A percentile compares a stretch with the other conserved stretches of the same genome.
These are phyloP conservation scores for Geothlypis trichas DNA, from an alignment of 2,113 vertebrate genomes.

Conservation along the genomic window DNA sequence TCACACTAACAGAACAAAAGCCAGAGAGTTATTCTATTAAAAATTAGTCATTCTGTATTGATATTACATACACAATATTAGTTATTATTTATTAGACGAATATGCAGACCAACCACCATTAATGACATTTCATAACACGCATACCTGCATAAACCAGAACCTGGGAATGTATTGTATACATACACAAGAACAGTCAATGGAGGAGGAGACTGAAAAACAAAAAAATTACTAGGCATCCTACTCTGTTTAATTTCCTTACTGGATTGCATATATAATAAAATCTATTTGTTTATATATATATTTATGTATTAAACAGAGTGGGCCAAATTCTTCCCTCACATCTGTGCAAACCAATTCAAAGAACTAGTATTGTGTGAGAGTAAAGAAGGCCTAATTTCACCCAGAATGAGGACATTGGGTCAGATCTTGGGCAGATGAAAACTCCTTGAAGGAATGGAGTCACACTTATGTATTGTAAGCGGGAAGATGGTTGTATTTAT, in stretches of 20 bases:
- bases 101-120: conserved; percentile 54
- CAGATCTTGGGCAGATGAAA: background rate
- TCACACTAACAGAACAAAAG: conserved; percentile 72
- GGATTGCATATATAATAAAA: conserved; percentile 59
- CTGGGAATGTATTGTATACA: conserved; percentile 31
- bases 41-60: conserved; percentile 61
- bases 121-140: conserved; percentile 33
- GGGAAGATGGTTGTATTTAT: background rate
- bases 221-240: background rate
- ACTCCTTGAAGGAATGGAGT: background rate
- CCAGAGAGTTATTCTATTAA: conserved; percentile 65
- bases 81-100: conserved; percentile 47
- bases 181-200: background rate
- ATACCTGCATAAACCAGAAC: conserved; percentile 35
- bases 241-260: conserved; percentile 44
- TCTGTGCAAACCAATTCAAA: conserved; percentile 28
- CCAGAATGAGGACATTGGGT: background rate
- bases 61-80: conserved; percentile 66
- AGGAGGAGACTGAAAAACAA: background rate
- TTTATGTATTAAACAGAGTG: conserved; percentile 50
- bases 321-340: conserved; percentile 19
- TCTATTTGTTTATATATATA: conserved; percentile 15
- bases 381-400: background rate
- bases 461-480: background rate
- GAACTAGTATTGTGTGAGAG: background rate